A percentile compares a stretch with the other conserved stretches of the same genome.
Conservation (phyloP, 2,113 vertebrate species). For the Hippoglossus stenolepis region DNA sequence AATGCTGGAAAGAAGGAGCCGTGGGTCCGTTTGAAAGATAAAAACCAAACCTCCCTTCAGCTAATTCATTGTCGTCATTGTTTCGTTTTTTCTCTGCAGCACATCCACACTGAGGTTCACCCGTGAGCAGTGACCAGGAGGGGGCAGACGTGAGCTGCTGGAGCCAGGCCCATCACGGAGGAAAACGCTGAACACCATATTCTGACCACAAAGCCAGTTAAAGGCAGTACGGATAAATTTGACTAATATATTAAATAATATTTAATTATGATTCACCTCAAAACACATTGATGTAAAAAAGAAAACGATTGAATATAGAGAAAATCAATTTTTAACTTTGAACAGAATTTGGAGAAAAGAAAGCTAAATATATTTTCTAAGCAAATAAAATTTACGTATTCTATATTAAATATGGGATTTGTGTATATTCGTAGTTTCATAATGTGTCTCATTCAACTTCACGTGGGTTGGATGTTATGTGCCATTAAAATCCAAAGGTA, state of each 20-base stretch:
- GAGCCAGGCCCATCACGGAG: conserved; percentile 15
- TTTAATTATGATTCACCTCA: not conserved
- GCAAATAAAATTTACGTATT: not conserved
- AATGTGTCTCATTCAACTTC: too few species aligned
- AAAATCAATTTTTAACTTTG: too few species aligned
- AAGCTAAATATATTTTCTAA: not conserved
- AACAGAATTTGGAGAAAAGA: too few species aligned
- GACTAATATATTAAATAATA: too few species aligned
- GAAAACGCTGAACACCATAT: conserved; percentile 21
- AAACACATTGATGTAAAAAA: not conserved
- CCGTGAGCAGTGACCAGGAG: conserved; percentile 49
- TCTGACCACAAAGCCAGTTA: conserved; percentile 16
- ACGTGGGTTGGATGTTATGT: not conserved
- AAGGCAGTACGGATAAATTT: not conserved
- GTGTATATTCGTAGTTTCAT: not conserved
- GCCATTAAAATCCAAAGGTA: not conserved
- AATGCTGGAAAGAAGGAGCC: not conserved
- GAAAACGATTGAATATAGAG: not conserved
- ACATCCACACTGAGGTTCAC: not conserved
- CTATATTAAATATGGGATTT: not conserved
- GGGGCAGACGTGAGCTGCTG: conserved; percentile 63
- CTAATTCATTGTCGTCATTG: not conserved
- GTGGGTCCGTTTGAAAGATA: too few species aligned
- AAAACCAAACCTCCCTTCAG: not conserved
- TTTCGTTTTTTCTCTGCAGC: not conserved